These are phyloP conservation scores for Thelaira solivaga DNA, from an alignment of 2,888 invertebrate genomes.

Conservation along the genomic window DNA sequence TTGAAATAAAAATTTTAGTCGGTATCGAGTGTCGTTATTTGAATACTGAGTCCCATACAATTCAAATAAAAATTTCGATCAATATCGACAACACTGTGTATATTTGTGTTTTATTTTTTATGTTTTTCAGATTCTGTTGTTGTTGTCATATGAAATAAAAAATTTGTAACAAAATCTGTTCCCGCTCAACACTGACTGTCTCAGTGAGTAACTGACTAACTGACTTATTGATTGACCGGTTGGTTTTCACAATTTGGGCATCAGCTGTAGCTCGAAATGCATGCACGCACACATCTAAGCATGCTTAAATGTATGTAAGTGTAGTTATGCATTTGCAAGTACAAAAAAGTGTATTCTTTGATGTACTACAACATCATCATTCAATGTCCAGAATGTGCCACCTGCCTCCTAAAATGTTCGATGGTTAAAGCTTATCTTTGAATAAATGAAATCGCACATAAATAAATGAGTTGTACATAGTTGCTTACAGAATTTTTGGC, in stretches of 20 bases:
- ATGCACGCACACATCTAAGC: neutral
- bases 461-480: conserved; percentile 10
- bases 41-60: too few relatives aligned
- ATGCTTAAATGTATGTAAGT: neutral
- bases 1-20: too few relatives aligned
- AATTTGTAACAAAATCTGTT: conserved; percentile 14
- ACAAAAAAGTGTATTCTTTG: neutral
- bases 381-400: conserved; percentile 1
- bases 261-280: neutral
- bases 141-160: conserved; percentile 34
- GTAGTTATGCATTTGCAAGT: neutral
- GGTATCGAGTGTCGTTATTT: too few relatives aligned
- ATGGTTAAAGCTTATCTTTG: conserved; percentile 4
- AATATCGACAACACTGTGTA: neutral
- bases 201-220: neutral
- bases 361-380: conserved; percentile 1
- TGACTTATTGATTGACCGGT: neutral
- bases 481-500: neutral
- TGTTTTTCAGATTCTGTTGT: neutral
- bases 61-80: too few relatives aligned
- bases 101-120: neutral
- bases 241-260: neutral
- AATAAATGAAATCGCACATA: conserved; percentile 27
- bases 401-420: conserved; percentile 31
- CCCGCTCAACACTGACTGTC: neutral